phyloP scores from a whole-genome alignment of 2,797 vertebrate species.

The Coregonus ussuriensis region DNA sequence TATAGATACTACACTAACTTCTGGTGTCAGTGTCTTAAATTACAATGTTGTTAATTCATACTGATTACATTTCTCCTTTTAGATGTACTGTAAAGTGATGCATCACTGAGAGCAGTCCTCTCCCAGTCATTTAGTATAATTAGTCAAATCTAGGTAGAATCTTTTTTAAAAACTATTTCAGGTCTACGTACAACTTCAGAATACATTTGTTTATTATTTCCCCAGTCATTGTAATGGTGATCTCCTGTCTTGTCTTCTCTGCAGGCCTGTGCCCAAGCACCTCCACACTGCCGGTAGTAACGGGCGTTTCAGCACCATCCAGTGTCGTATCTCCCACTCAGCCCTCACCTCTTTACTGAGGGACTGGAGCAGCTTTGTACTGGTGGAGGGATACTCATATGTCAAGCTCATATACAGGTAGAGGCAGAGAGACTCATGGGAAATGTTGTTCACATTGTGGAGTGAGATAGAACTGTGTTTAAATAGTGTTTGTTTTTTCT shows the following conservation, averaged over 20 bases:
- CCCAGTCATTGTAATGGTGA: neutral
- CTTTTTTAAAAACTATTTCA: too few species aligned
- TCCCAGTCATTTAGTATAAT: neutral
- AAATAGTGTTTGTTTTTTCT: neutral
- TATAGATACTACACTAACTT: neutral
- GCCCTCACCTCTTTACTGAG: constrained; percentile 93
- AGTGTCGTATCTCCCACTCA: constrained; percentile 96
- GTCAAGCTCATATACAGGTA: constrained; percentile 92
- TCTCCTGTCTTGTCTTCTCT: neutral
- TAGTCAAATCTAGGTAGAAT: too few species aligned
- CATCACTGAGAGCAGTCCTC: neutral
- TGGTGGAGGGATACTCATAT: constrained; percentile 97
- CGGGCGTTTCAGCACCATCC: constrained; percentile 94
- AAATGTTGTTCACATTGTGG: constrained; percentile 2
- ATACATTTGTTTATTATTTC: too few species aligned
- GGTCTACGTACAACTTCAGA: too few species aligned
- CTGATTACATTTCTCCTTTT: too few species aligned
- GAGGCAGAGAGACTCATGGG: constrained; percentile 8
- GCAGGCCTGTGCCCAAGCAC: constrained; percentile 94
- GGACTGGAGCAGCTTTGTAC: constrained; percentile 98
- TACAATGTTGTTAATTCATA: too few species aligned
- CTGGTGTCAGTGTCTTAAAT: neutral
- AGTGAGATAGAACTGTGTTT: too few species aligned
- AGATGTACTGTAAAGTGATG: too few species aligned
- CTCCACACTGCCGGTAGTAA: constrained; percentile 93